Percentiles rank a stretch among this genome's conserved stretches.
Conservation (phyloP, 2,113 vertebrate genomes). For the Perca flavescens region DNA sequence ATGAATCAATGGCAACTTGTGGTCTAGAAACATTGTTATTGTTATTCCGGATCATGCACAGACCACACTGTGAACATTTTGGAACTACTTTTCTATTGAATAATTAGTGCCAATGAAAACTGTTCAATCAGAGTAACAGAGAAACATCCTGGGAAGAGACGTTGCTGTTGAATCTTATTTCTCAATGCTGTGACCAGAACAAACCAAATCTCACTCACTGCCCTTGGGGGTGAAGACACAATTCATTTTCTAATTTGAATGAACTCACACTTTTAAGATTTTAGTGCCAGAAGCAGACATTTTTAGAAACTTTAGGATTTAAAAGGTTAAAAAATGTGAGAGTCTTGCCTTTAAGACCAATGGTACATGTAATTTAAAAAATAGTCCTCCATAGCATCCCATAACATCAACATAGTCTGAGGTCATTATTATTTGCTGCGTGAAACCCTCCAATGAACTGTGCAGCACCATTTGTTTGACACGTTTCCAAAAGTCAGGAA, state of each 20-base stretch:
- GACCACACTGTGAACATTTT: neutral
- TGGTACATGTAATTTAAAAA: neutral
- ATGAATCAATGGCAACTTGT: neutral
- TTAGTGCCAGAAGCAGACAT: neutral
- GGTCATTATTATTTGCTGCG: neutral
- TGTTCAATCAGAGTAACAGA: neutral
- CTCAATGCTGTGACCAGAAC: neutral
- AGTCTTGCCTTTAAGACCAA: too few species aligned
- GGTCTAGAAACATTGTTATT: neutral
- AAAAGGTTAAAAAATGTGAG: neutral
- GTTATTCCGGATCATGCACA: slow-evolving; percentile 7
- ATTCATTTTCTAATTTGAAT: neutral
- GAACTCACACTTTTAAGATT: neutral
- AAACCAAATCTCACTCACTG: neutral
- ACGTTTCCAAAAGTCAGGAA: slow-evolving; percentile 60
- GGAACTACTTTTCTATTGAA: neutral
- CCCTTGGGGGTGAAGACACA: neutral
- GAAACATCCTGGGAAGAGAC: neutral
- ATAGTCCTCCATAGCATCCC: neutral
- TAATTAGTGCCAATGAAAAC: neutral
- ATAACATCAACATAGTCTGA: neutral
- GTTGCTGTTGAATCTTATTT: neutral
- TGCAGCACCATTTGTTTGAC: slow-evolving; percentile 38
- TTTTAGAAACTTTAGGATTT: neutral
- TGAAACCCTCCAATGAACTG: neutral